Evolutionary conservation across 2,113 vertebrate species (phyloP).

Genomic region (Bostrychus sinensis): DNA sequence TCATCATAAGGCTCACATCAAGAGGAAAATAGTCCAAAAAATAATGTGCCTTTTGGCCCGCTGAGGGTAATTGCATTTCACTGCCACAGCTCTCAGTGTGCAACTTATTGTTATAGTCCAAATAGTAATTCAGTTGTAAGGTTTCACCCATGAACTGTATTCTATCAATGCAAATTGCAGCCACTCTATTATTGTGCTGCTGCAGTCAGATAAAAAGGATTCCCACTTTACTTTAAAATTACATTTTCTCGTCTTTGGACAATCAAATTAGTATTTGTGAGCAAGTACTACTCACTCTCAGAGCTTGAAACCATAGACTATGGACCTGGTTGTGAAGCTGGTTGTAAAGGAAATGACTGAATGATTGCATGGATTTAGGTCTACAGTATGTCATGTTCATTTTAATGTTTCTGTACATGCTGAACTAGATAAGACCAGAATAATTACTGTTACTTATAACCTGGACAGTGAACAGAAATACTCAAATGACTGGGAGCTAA

Average conservation of each 20-base stretch:
- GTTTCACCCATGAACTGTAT: slow-evolving; percentile 31
- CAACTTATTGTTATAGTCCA: slow-evolving; percentile 30
- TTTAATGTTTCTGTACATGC: slow-evolving; percentile 5
- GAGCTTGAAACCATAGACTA: slow-evolving; percentile 29
- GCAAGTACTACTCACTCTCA: slow-evolving; percentile 28
- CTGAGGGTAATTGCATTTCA: slow-evolving; percentile 7
- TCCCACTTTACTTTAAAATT: slow-evolving; percentile 48
- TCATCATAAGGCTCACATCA: slow-evolving; percentile 17
- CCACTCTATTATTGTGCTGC: slow-evolving; percentile 40
- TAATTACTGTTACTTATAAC: slow-evolving; percentile 15
- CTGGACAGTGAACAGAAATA: slow-evolving; percentile 18
- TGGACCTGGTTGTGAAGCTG: slow-evolving; percentile 21
- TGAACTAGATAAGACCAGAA: slow-evolving; percentile 14
- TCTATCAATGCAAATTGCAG: slow-evolving; percentile 36
- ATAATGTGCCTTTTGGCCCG: slow-evolving; percentile 7
- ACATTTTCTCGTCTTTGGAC: slow-evolving; percentile 42
- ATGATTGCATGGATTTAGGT: slow-evolving; percentile 24
- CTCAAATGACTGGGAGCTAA: not conserved
- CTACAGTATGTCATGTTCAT: slow-evolving; percentile 29
- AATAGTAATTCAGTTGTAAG: slow-evolving; percentile 32
- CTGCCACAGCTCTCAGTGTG: slow-evolving; percentile 10
- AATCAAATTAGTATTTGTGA: slow-evolving; percentile 60
- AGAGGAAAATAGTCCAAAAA: slow-evolving; percentile 4
- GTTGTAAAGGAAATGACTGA: slow-evolving; percentile 29
- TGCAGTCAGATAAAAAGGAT: slow-evolving; percentile 41